These are phyloP conservation scores for Cherax quadricarinatus DNA, from an alignment of 1,140 invertebrate species.

Conservation along the genomic window DNA sequence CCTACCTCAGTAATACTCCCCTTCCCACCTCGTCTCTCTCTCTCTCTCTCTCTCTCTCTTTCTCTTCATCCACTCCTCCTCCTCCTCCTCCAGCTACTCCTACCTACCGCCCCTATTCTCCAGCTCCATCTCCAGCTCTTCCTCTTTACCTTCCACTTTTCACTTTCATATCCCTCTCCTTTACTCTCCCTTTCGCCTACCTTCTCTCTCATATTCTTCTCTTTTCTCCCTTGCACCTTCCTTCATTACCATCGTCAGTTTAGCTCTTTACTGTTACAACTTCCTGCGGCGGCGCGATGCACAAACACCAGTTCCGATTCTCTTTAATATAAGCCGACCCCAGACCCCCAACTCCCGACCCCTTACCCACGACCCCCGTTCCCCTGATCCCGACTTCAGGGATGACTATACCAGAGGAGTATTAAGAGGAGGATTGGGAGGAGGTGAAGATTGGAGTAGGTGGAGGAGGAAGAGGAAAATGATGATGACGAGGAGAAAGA, in stretches of 20 bases:
- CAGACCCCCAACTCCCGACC: too few relatives aligned
- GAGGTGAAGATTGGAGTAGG: background rate
- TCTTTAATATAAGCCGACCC: background rate
- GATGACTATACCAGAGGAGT: background rate
- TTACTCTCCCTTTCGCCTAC: background rate
- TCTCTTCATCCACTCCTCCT: background rate
- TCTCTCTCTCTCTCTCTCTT: background rate
- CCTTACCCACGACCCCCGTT: too few relatives aligned
- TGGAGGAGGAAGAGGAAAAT: background rate
- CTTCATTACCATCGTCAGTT: background rate
- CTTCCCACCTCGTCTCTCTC: too few relatives aligned
- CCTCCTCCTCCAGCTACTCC: background rate
- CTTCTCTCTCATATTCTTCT: background rate
- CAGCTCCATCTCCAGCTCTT: background rate
- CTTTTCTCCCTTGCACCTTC: background rate
- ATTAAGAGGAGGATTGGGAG: background rate
- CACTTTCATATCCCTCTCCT: background rate
- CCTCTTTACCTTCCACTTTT: background rate
- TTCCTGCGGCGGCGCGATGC: background rate
- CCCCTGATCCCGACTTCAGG: too few relatives aligned
- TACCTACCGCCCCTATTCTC: background rate
- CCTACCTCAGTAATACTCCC: too few relatives aligned
- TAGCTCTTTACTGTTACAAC: conserved; percentile 24
- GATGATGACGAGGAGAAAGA: background rate
- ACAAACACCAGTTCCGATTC: conserved; percentile 17